These are phyloP conservation scores for Dione juno DNA, from an alignment of 2,888 invertebrate species.

Conservation along the genomic window DNA sequence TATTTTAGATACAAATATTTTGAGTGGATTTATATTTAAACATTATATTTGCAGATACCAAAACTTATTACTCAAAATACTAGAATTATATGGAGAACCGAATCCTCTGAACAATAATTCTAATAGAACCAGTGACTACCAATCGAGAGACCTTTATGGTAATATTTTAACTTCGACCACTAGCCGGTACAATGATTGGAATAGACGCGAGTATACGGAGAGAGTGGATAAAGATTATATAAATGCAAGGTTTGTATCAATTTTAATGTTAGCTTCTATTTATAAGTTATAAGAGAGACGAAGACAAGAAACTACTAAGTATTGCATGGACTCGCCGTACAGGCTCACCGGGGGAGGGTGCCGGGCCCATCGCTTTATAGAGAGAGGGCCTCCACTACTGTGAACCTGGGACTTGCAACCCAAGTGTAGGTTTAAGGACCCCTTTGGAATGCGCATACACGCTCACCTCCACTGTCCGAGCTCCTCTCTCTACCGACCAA, in stretches of 20 bases:
- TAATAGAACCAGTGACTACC: slow-evolving; percentile 58
- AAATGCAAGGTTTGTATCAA: slow-evolving; percentile 6
- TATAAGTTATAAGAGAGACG: no score
- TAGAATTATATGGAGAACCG: slow-evolving; percentile 82
- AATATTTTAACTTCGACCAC: slow-evolving; percentile 60
- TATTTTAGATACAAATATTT: neutral
- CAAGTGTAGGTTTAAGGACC: no score
- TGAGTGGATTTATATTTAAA: neutral
- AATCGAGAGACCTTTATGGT: slow-evolving; percentile 59
- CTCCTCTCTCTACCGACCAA: no score
- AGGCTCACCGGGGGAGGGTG: no score
- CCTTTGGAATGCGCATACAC: no score
- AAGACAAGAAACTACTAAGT: no score
- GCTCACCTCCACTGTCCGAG: no score
- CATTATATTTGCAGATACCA: slow-evolving; percentile 82
- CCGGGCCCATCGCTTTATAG: no score
- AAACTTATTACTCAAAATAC: slow-evolving; percentile 85
- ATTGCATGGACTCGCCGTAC: no score
- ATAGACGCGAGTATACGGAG: slow-evolving; percentile 53
- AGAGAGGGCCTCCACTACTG: no score
- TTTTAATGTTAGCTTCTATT: neutral
- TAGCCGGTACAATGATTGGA: slow-evolving; percentile 59
- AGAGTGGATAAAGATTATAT: slow-evolving; percentile 47
- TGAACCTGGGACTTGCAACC: no score
- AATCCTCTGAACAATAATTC: slow-evolving; percentile 66